phyloP scores from a whole-genome alignment of 2,113 vertebrate genomes.

The Campylomormyrus tamandua region DNA sequence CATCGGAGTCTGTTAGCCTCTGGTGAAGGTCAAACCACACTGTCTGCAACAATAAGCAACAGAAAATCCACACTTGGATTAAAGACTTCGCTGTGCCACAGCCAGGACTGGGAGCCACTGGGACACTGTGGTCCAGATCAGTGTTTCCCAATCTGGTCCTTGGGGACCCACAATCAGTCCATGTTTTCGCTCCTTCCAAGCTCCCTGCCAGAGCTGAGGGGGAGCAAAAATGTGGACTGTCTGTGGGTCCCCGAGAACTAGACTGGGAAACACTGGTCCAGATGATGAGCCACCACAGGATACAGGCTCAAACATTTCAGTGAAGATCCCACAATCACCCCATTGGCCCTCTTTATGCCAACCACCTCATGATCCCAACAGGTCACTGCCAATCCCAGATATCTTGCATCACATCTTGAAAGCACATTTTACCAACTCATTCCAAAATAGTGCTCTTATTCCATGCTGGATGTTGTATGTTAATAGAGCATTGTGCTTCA shows the following conservation, averaged over 20 bases:
- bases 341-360: not conserved
- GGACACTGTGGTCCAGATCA: not conserved
- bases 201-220: not conserved
- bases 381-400: not conserved
- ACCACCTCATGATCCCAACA: not conserved
- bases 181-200: not conserved
- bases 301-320: not conserved
- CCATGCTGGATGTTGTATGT: not conserved
- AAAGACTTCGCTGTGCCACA: conserved; percentile 29
- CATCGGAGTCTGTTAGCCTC: conserved; percentile 83
- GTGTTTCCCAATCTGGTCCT: not conserved
- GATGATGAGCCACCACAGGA: not conserved
- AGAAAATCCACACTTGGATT: conserved; percentile 45
- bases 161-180: not conserved
- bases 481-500: not conserved
- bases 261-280: not conserved
- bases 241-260: not conserved
- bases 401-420: not conserved
- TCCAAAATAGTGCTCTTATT: not conserved
- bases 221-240: not conserved
- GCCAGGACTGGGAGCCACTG: not conserved
- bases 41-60: conserved; percentile 66
- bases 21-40: conserved; percentile 95
- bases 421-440: not conserved
- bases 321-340: not conserved